Evolutionary conservation across 1,140 invertebrate genomes (phyloP).

Genomic region (Zaprionus gabonicus): DNA sequence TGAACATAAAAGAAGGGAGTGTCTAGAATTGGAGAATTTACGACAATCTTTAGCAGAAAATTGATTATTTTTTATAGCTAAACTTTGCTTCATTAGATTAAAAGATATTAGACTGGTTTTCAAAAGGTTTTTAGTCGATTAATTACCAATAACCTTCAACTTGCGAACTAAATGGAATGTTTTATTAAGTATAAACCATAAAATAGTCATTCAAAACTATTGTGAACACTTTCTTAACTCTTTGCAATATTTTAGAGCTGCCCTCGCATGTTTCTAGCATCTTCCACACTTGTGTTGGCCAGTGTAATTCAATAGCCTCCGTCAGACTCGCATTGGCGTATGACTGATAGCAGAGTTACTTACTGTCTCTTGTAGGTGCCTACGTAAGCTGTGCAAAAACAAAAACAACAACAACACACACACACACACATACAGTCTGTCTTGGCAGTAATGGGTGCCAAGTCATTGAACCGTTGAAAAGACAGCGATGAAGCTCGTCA

Average conservation of each 20-base stretch:
- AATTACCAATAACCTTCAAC: background rate
- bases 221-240: background rate
- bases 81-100: background rate
- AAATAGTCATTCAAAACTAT: background rate
- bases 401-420: conserved; percentile 30
- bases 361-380: conserved; percentile 54
- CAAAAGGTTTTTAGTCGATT: background rate
- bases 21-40: background rate
- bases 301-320: conserved; percentile 72
- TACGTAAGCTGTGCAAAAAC: conserved; percentile 45
- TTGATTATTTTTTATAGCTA: background rate
- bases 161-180: background rate
- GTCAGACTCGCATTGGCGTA: conserved; percentile 70
- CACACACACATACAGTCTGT: conserved; percentile 10
- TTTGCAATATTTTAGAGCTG: background rate
- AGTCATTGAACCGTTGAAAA: conserved; percentile 70
- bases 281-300: conserved; percentile 27
- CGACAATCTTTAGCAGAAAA: conserved; percentile 1
- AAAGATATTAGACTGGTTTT: background rate
- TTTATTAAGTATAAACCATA: background rate
- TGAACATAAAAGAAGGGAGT: background rate
- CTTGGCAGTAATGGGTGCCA: conserved; percentile 52
- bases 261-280: background rate
- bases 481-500: conserved; percentile 21
- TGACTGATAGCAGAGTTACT: conserved; percentile 74